A percentile compares a stretch with the other conserved stretches of the same genome.
phyloP scores from a whole-genome alignment of 2,888 invertebrate species.

The Ichneumoninae sp. region DNA sequence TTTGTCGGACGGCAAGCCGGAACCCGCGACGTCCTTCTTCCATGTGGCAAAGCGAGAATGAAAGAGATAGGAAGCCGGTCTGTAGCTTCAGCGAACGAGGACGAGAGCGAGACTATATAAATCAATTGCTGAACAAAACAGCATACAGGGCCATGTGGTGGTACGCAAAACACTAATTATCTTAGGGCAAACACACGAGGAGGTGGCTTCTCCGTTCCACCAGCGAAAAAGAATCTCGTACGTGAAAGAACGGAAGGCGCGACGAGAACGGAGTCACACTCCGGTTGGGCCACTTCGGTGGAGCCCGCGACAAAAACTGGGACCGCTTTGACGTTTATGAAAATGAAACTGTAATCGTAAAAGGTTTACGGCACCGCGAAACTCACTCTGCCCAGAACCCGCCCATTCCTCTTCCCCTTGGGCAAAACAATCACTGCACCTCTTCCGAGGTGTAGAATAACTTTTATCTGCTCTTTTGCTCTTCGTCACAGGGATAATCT shows the following conservation, averaged over 20 bases:
- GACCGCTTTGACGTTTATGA: conserved; percentile 82
- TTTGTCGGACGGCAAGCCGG: background rate
- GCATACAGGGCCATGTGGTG: conserved; percentile 59
- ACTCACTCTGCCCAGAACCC: conserved; percentile 1
- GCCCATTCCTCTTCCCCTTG: conserved; percentile 58
- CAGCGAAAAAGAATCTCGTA: conserved; percentile 20
- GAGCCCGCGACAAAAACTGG: conserved; percentile 75
- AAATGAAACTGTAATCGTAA: conserved; percentile 84
- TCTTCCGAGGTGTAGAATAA: conserved; percentile 38
- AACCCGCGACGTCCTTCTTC: background rate
- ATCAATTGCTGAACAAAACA: conserved; percentile 73
- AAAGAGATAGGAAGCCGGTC: conserved; percentile 34
- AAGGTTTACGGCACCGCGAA: conserved; percentile 79
- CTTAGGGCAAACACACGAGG: conserved; percentile 77
- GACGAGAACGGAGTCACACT: conserved; percentile 64
- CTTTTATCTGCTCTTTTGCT: background rate
- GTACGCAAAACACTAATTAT: conserved; percentile 81
- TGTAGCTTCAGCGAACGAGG: background rate
- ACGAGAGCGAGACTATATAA: conserved; percentile 66
- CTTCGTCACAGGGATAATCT: background rate
- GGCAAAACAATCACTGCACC: conserved; percentile 47
- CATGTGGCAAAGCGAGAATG: background rate
- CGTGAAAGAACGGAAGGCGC: conserved; percentile 40
- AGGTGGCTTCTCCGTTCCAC: conserved; percentile 2
- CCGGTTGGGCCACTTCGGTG: conserved; percentile 27